Conservation (phyloP, 2,888 invertebrate genomes). For the Petrolisthes cinctipes region DNA sequence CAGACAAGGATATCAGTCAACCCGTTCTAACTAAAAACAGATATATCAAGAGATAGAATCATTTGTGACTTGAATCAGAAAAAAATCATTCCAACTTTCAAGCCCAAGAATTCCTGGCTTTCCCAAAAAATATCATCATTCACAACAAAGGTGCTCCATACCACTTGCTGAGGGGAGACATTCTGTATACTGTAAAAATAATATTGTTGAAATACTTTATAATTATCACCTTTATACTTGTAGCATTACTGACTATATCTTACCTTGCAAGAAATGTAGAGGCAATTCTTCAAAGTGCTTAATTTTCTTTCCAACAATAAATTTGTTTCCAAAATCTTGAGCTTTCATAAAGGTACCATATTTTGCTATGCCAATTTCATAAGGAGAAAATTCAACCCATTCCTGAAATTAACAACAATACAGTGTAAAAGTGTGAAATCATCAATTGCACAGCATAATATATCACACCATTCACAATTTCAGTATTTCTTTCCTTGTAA, state of each 20-base stretch:
- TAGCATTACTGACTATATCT: background rate
- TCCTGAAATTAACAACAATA: conserved; percentile 68
- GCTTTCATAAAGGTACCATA: conserved; percentile 71
- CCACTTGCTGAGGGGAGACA: too few species aligned
- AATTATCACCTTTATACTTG: too few species aligned
- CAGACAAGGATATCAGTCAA: too few species aligned
- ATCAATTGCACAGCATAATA: background rate
- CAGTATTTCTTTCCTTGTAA: background rate
- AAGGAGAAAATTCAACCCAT: conserved; percentile 72
- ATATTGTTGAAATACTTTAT: too few species aligned
- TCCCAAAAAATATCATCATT: too few species aligned
- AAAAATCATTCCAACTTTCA: too few species aligned
- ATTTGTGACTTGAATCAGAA: too few species aligned
- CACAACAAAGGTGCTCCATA: too few species aligned
- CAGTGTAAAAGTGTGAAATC: background rate
- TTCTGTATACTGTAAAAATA: too few species aligned
- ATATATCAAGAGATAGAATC: too few species aligned
- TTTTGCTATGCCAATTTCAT: conserved; percentile 72
- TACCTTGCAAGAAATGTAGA: conserved; percentile 71
- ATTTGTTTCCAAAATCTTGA: conserved; percentile 68
- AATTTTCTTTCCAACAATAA: conserved; percentile 70
- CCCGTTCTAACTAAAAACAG: too few species aligned
- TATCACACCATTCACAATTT: background rate
- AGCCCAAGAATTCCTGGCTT: too few species aligned
- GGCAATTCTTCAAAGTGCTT: conserved; percentile 70